phyloP scores from a whole-genome alignment of 2,113 vertebrate species.

The Parus major region DNA sequence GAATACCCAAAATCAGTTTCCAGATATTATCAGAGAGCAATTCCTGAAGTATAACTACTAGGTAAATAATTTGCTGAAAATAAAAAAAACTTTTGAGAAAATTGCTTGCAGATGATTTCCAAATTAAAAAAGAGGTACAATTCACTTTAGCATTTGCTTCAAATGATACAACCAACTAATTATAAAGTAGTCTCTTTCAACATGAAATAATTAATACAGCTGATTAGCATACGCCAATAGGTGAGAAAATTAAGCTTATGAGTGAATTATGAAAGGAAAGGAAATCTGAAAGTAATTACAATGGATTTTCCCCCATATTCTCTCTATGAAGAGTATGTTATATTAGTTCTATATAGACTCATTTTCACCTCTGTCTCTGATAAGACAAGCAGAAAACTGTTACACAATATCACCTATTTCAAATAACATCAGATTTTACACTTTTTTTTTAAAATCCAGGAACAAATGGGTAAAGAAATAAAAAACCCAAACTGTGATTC shows the following conservation, averaged over 20 bases:
- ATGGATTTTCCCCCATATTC: neutral
- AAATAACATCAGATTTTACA: neutral
- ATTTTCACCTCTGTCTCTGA: slow-evolving; percentile 18
- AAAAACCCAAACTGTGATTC: neutral
- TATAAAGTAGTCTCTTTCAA: slow-evolving; percentile 18
- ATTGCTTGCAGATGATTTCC: neutral
- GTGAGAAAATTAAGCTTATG: slow-evolving; percentile 18
- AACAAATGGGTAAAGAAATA: neutral
- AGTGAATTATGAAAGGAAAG: neutral
- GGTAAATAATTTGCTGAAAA: neutral
- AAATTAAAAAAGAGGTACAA: neutral
- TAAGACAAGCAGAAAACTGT: neutral
- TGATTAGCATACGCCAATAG: neutral
- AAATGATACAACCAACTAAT: slow-evolving; percentile 31
- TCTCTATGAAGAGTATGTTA: neutral
- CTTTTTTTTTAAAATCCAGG: neutral
- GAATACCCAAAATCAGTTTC: neutral
- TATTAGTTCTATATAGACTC: neutral
- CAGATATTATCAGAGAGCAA: neutral
- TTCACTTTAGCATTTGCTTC: slow-evolving; percentile 1
- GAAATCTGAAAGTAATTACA: slow-evolving; percentile 25
- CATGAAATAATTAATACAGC: slow-evolving; percentile 12
- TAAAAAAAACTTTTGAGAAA: neutral
- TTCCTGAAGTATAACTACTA: neutral
- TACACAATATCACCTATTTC: neutral